Evolutionary conservation across 2,113 vertebrate species (phyloP), one percentile per base, ranked within the genome.

Genomic region (Brachypodius melanocephalos): DNA sequence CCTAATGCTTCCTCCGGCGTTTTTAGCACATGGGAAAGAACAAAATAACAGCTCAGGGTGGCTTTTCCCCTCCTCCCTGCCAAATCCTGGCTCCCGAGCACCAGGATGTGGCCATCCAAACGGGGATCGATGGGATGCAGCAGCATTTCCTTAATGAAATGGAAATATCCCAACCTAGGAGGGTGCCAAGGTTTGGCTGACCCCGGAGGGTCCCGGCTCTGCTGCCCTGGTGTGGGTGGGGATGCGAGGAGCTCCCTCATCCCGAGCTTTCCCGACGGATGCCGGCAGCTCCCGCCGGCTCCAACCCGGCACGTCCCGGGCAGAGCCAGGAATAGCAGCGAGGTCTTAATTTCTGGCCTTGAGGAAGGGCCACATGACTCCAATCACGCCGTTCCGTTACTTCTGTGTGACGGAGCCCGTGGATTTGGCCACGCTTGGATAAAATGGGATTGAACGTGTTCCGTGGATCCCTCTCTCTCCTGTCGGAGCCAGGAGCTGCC

Each of bases 291-390:
- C 54, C 74, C 12, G 17, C 38, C 3, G 3, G 85, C 40, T 2
- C 19, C 18, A 3, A 26, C 0, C 2, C 4, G 14, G 80, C 19
- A 3, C 8, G 1, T 42, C 83, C 69, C 4, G 4, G 54, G 63
- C 80, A 67, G 48, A 75, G 88, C 86, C 93, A 89, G 85, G 86
- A 96, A 93, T 85, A 94, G 92, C 92, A 91, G 66, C 1, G 3
- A 89, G 59, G 80, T 92, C 62, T 95, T 84, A 54, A 88, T 88
- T 93, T 59, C 62, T 94, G 92, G 82, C 89, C 95, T 77, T 40
- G 17, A 87, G 89, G 94, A 90, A 92, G 51, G 67, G 83, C 88
- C 92, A 62, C 88, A 62, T 86, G 95, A 93, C 74, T 88, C 38
- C 25, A 3, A 40, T 82, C 89, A 49, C 14, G 1, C 63, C 3